Percentiles rank a stretch among this genome's conserved stretches.
Conservation (phyloP, 2,888 invertebrate species). For the Mythimna pallens region DNA sequence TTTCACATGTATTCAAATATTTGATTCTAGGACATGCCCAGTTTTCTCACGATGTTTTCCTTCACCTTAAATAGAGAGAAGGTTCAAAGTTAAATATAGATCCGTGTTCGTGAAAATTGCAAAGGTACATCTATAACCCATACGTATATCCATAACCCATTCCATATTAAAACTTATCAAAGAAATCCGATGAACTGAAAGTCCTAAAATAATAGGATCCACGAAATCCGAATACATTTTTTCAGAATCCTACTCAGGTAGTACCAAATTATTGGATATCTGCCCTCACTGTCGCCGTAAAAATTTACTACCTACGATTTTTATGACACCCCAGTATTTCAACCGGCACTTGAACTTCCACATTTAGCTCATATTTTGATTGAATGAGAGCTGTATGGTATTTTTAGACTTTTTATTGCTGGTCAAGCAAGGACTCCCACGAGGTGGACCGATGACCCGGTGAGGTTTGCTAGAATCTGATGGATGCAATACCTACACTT, state of each 20-base stretch:
- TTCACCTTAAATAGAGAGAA: too few species aligned
- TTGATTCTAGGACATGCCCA: too few species aligned
- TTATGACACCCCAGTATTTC: constrained; percentile 41
- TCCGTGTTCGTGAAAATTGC: background rate
- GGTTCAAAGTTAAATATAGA: constrained; percentile 2
- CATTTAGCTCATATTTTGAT: constrained; percentile 43
- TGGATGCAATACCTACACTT: too few species aligned
- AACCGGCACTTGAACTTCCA: constrained; percentile 16
- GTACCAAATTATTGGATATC: constrained; percentile 51
- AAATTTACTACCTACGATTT: constrained; percentile 41
- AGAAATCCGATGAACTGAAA: constrained; percentile 16
- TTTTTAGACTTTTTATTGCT: constrained; percentile 19
- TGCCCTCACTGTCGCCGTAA: constrained; percentile 48
- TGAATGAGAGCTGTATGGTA: constrained; percentile 19
- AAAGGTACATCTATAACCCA: background rate
- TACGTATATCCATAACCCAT: constrained; percentile 2
- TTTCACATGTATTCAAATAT: too few species aligned
- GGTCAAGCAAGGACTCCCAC: too few species aligned
- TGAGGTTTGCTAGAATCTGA: too few species aligned
- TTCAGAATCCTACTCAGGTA: constrained; percentile 39
- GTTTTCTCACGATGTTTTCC: too few species aligned
- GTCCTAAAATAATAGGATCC: constrained; percentile 25
- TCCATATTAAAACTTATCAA: constrained; percentile 16
- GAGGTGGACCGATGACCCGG: too few species aligned
- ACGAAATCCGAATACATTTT: constrained; percentile 27